Evolutionary conservation across 2,113 vertebrate genomes (phyloP), one percentile per base, ranked within the genome.

Genomic region (Saccopteryx leptura): DNA sequence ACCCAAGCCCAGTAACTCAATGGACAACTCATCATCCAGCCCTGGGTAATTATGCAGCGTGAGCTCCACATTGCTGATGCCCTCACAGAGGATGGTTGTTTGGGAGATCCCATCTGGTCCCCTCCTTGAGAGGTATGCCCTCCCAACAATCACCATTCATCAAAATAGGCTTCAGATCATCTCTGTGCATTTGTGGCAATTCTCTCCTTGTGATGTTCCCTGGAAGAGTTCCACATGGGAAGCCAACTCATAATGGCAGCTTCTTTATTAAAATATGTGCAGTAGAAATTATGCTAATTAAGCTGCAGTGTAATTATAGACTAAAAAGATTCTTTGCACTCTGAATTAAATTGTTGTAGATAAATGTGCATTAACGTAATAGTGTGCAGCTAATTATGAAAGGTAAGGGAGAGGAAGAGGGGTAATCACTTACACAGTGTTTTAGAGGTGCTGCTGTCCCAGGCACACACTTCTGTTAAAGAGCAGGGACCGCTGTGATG

Each of bases 361-460:
- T 98, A 98, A 98, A 98, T 97, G 98, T 98, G 98, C 97, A 98
- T 98, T 98, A 99, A 98, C 98, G 98, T 98, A 98, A 99, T 98
- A 98, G 96, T 98, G 97, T 98, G 96, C 96, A 86, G 98, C 97
- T 98, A 98, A 98, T 98, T 98, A 3, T 84, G 98, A 95, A 98
- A 98, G 96, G 98, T 97, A n/a, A 74, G 95, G 97, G 94, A 82
- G 93, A 95, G 96, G 96, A 89, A 96, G 86, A 95, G 89, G 97
- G 95, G 74, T 76, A 96, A 98, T 98, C 97, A 88, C 97, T 97
- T 98, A 50, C 23, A 65, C 48, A 46, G 78, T 83, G 95, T 94
- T 96, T 92, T 48, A 78, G 88, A 94, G 95, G 94, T 63, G 0
- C 95, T 26, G 31, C 74, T 39, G 28, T 97, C 68, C 96, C 68